Conservation (phyloP, 2,113 vertebrate species). For the Heliornis fulica region DNA sequence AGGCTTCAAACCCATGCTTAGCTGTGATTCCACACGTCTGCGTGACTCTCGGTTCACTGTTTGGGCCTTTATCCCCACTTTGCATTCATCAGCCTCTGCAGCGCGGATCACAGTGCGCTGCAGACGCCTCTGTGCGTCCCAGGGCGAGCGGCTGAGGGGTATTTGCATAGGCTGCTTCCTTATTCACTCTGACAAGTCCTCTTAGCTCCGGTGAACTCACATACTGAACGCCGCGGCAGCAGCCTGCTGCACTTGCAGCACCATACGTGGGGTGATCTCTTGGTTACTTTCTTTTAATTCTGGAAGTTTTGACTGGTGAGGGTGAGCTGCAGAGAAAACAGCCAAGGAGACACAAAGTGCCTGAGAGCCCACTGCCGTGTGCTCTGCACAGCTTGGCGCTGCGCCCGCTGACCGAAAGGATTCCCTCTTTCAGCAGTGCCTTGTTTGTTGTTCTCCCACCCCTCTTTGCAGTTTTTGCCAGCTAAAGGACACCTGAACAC, state of each 20-base stretch:
- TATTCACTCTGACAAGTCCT: slow-evolving; percentile 11
- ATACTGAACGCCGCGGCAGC: not conserved
- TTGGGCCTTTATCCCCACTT: not conserved
- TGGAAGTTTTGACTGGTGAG: not conserved
- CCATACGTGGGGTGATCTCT: not conserved
- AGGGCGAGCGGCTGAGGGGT: not conserved
- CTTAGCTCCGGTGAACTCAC: not conserved
- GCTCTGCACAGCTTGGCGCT: not conserved
- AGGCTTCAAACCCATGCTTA: not conserved
- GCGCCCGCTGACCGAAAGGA: not conserved
- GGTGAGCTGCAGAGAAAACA: not conserved
- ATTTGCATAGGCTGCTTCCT: not conserved
- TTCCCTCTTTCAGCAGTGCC: not conserved
- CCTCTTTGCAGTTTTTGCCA: too few relatives aligned
- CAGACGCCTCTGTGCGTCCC: not conserved
- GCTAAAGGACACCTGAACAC: not conserved
- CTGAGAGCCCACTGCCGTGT: not conserved
- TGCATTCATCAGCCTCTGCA: fast-evolving
- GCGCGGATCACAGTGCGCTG: not conserved
- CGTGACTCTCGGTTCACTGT: fast-evolving
- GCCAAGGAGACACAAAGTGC: not conserved
- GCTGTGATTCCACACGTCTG: not conserved
- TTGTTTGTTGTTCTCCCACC: not conserved
- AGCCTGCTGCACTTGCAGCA: not conserved
- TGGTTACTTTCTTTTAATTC: not conserved